Conservation (phyloP, 1,140 invertebrate species). For the Portunus trituberculatus region DNA sequence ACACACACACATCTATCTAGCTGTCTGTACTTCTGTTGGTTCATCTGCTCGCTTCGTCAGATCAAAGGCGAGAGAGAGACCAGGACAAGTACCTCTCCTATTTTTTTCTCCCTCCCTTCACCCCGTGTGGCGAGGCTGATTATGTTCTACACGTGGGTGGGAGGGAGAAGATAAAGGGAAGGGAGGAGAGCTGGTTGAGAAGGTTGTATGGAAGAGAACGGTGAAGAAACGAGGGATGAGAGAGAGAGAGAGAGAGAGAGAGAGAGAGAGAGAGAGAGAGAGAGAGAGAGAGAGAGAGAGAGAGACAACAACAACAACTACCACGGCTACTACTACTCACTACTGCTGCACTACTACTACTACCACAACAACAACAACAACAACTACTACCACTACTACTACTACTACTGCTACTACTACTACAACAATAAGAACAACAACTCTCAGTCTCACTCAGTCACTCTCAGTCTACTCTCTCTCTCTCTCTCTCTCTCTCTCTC, state of each 20-base stretch:
- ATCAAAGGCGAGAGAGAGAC: too few species aligned
- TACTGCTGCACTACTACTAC: not conserved
- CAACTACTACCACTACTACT: conserved; percentile 6
- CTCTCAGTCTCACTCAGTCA: too few species aligned
- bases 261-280: not conserved
- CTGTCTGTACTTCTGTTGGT: too few species aligned
- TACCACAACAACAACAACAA: not conserved
- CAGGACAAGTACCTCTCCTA: not conserved
- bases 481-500: too few species aligned
- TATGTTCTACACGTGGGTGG: not conserved
- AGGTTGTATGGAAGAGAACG: too few species aligned
- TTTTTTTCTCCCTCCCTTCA: not conserved
- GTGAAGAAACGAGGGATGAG: not conserved
- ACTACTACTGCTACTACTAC: conserved; percentile 30
- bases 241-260: not conserved
- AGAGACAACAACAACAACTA: not conserved
- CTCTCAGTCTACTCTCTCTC: too few species aligned
- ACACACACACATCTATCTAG: not conserved
- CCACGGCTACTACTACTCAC: not conserved
- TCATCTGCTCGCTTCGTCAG: too few species aligned
- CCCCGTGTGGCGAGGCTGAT: not conserved
- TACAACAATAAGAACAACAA: not conserved
- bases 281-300: too few species aligned
- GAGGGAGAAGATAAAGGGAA: not conserved
- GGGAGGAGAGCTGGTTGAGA: not conserved